A percentile compares a stretch with the other conserved stretches of the same genome.
phyloP scores from a whole-genome alignment of 35 echinoderm and acorn worm genomes.

The Ophioderma brevispina region DNA sequence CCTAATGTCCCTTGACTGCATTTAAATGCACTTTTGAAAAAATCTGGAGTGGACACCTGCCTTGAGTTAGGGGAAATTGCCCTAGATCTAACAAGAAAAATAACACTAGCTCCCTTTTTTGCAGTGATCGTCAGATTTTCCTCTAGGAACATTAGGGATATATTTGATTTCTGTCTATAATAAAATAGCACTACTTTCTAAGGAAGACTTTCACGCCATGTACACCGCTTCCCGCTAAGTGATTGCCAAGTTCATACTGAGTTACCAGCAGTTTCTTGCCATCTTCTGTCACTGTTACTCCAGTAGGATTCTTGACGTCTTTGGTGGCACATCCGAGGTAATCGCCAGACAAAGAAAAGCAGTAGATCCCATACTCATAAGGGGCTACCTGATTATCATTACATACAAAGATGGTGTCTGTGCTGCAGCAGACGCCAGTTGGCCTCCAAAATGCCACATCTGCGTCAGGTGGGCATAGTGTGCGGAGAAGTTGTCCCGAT shows the following conservation, averaged over 20 bases:
- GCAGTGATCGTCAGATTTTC: no score
- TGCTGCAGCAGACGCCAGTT: not conserved
- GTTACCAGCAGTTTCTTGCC: not conserved
- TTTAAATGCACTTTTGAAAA: no score
- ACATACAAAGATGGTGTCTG: not conserved
- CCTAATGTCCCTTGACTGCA: no score
- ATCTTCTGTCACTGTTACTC: not conserved
- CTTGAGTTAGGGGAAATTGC: no score
- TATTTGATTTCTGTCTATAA: no score
- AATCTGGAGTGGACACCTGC: no score
- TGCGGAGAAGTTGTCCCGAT: not conserved
- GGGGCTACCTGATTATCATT: not conserved
- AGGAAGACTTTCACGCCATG: not conserved
- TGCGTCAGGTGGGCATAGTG: not conserved
- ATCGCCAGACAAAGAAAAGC: not conserved
- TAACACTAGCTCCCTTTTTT: no score
- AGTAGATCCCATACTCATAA: constrained; percentile 7
- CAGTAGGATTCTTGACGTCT: not conserved
- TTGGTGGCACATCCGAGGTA: not conserved
- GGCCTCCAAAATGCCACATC: not conserved
- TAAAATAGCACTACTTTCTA: no score
- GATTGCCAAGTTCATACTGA: not conserved
- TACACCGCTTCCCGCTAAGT: not conserved
- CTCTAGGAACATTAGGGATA: no score
- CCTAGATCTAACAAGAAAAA: no score